phyloP scores from a whole-genome alignment of 1,140 invertebrate species.

The Acromyrmex echinatior region DNA sequence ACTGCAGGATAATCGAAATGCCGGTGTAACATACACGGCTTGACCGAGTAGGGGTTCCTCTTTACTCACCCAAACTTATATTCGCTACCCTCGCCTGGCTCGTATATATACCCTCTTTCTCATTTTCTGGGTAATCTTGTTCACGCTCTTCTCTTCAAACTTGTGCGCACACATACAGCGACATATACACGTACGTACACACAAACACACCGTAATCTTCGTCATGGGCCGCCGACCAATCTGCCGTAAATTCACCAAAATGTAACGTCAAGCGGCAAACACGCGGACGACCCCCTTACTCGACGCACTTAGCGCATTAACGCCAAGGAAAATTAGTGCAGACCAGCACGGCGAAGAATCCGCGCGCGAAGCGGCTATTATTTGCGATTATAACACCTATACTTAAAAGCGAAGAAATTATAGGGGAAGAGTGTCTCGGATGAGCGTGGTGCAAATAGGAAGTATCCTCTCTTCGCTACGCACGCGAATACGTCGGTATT shows the following conservation, averaged over 20 bases:
- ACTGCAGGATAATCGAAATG: conserved; percentile 35
- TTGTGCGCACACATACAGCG: conserved; percentile 13
- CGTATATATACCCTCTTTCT: conserved; percentile 52
- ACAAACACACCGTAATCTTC: conserved; percentile 32
- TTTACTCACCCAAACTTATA: conserved; percentile 31
- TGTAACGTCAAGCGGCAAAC: conserved; percentile 52
- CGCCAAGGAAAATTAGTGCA: conserved; percentile 49
- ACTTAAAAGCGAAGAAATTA: conserved; percentile 59
- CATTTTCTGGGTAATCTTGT: conserved; percentile 65
- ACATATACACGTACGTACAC: not conserved
- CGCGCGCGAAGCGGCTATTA: conserved; percentile 30
- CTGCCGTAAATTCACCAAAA: conserved; percentile 60
- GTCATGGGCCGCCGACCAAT: conserved; percentile 51
- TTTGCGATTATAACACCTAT: conserved; percentile 60
- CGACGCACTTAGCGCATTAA: conserved; percentile 60
- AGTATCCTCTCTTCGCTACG: not conserved
- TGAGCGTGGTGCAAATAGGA: conserved; percentile 29
- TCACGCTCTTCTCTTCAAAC: conserved; percentile 46
- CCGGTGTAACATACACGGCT: conserved; percentile 31
- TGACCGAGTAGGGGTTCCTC: not conserved
- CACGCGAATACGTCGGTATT: conserved; percentile 3
- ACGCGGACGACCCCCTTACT: conserved; percentile 22
- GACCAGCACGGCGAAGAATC: conserved; percentile 29
- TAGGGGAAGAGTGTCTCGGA: conserved; percentile 13
- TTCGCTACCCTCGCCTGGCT: conserved; percentile 26